phyloP scores from a whole-genome alignment of 1,140 invertebrate genomes.

The Aphelenchoides avenae region DNA sequence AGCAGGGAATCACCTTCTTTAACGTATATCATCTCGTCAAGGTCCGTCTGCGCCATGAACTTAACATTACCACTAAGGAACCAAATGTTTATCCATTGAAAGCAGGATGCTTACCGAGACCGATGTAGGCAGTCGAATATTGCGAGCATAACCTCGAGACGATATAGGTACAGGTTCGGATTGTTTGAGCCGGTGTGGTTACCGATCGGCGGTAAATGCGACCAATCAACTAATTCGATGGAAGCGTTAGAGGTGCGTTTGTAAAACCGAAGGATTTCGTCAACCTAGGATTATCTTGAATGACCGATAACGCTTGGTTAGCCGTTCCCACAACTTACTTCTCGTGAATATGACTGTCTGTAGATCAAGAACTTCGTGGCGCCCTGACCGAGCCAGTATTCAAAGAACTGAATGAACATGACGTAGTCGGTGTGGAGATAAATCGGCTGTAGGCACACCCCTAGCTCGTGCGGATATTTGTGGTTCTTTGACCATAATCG shows the following conservation, averaged over 20 bases:
- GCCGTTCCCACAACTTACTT: no score
- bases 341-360: slow-evolving; percentile 24
- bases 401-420: slow-evolving; percentile 22
- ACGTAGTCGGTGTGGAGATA: slow-evolving; percentile 24
- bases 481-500: neutral
- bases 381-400: slow-evolving; percentile 14
- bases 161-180: slow-evolving; percentile 14
- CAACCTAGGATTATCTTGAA: slow-evolving; percentile 6
- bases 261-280: slow-evolving; percentile 16
- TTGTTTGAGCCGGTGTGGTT: neutral
- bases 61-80: slow-evolving; percentile 21
- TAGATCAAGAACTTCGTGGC: slow-evolving; percentile 32
- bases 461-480: slow-evolving; percentile 6
- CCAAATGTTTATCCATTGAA: no score
- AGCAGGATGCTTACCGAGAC: slow-evolving; percentile 3
- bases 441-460: slow-evolving; percentile 22
- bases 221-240: slow-evolving; percentile 29
- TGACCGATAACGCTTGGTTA: no score
- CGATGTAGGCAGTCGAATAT: slow-evolving; percentile 29
- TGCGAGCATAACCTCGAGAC: slow-evolving; percentile 20
- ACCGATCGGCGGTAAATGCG: slow-evolving; percentile 4
- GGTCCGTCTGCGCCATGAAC: slow-evolving; percentile 20
- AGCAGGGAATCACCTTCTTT: no score
- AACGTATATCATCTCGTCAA: slow-evolving; percentile 26
- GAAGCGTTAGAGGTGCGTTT: slow-evolving; percentile 8